A percentile compares a stretch with the other conserved stretches of the same genome.
phyloP scores from a whole-genome alignment of 2,888 invertebrate species.

The Drosophila testacea region DNA sequence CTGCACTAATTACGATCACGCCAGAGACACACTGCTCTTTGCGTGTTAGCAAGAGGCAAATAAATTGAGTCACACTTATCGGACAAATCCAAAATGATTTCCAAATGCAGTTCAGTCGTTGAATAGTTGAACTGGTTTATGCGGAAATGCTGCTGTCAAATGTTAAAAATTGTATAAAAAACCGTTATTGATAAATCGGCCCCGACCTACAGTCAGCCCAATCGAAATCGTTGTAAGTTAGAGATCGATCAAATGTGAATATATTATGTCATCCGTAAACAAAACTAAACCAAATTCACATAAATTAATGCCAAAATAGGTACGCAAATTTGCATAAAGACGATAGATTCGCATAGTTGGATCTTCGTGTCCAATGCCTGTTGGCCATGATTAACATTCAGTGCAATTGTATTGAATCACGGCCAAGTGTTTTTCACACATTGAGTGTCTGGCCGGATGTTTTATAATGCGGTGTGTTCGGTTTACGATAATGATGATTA shows the following conservation, averaged over 20 bases:
- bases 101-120: constrained; percentile 23
- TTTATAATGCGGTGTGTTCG: constrained; percentile 15
- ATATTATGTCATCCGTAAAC: constrained; percentile 58
- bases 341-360: constrained; percentile 29
- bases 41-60: constrained; percentile 10
- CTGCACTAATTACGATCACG: constrained; percentile 59
- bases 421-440: constrained; percentile 67
- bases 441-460: constrained; percentile 57
- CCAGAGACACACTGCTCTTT: constrained; percentile 21
- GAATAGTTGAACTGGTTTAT: constrained; percentile 48
- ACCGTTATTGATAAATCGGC: constrained; percentile 28
- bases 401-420: constrained; percentile 50
- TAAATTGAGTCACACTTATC: constrained; percentile 36
- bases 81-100: constrained; percentile 36
- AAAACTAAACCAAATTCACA: constrained; percentile 40
- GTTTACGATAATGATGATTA: constrained; percentile 24
- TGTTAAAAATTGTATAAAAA: constrained; percentile 39
- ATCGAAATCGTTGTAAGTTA: constrained; percentile 23
- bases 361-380: constrained; percentile 5
- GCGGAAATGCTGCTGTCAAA: constrained; percentile 63
- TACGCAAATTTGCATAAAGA: constrained; percentile 35
- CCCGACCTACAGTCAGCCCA: constrained; percentile 5
- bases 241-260: constrained; percentile 15
- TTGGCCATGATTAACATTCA: constrained; percentile 7
- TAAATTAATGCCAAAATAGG: constrained; percentile 44